phyloP scores from a whole-genome alignment of 2,888 invertebrate genomes.

The Drepana falcataria region DNA sequence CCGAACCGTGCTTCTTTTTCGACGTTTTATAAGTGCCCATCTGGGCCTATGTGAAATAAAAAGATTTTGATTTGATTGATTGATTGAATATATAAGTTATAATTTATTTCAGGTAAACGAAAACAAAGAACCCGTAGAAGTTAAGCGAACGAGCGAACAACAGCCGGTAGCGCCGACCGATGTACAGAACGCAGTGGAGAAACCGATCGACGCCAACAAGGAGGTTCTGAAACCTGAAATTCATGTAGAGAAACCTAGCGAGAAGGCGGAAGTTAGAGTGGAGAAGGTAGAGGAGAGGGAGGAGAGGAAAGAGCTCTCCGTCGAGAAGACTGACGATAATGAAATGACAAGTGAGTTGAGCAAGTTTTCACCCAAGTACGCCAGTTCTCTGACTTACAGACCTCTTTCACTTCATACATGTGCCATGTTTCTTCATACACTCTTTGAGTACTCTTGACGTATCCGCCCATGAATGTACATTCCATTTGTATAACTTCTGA shows the following conservation, averaged over 20 bases:
- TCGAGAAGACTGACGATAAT: constrained; percentile 70
- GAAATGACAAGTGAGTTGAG: constrained; percentile 76
- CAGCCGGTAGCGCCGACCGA: constrained; percentile 15
- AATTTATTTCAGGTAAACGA: constrained; percentile 43
- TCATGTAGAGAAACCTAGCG: constrained; percentile 33
- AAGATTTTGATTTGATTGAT: too few relatives aligned
- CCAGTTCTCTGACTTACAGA: too few relatives aligned
- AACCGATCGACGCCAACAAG: constrained; percentile 19
- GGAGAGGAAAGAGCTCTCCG: constrained; percentile 63
- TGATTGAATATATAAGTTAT: background rate
- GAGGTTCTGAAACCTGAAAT: constrained; percentile 28
- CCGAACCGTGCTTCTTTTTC: too few relatives aligned
- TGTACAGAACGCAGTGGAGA: constrained; percentile 18
- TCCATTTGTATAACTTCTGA: too few relatives aligned
- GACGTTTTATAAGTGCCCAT: too few relatives aligned
- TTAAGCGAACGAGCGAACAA: constrained; percentile 47
- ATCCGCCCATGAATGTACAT: too few relatives aligned
- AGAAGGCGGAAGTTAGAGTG: constrained; percentile 24
- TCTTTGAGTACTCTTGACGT: too few relatives aligned
- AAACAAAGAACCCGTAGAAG: constrained; percentile 49
- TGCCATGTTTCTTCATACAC: too few relatives aligned
- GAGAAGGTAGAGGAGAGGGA: constrained; percentile 35
- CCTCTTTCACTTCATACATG: too few relatives aligned
- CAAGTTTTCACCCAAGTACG: background rate
- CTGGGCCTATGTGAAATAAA: too few relatives aligned